phyloP scores from a whole-genome alignment of 2,797 vertebrate species.

The Loris lydekkerianus region DNA sequence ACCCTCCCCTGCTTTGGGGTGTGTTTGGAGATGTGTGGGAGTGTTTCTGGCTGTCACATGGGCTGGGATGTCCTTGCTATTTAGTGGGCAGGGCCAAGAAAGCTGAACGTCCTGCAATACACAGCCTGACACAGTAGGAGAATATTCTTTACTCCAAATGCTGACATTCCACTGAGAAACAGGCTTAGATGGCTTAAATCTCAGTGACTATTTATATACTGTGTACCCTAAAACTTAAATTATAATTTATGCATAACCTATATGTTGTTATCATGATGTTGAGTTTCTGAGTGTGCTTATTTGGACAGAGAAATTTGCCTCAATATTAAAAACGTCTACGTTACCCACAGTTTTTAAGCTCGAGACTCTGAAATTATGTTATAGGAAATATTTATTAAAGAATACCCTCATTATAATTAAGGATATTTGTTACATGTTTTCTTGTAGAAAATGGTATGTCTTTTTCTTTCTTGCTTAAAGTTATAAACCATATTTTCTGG shows the following conservation, averaged over 20 bases:
- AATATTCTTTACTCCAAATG: neutral
- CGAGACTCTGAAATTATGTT: constrained; percentile 28
- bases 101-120: neutral
- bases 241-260: neutral
- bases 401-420: neutral
- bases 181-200: neutral
- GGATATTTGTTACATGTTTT: neutral
- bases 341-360: neutral
- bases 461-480: neutral
- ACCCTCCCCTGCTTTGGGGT: neutral
- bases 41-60: neutral
- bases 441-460: neutral
- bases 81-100: neutral
- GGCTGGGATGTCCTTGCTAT: neutral
- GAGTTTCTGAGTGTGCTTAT: constrained; percentile 25
- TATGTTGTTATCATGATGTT: neutral
- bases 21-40: constrained; percentile 10
- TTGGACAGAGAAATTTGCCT: neutral
- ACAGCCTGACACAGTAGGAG: neutral
- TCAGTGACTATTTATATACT: neutral
- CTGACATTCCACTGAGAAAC: neutral
- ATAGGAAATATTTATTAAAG: constrained; percentile 17
- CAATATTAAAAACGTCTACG: neutral
- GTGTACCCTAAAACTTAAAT: neutral
- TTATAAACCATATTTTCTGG: constrained; percentile 8